A percentile compares a stretch with the other conserved stretches of the same genome.
Conservation (phyloP, 1,140 invertebrate genomes). For the Uloborus diversus region DNA sequence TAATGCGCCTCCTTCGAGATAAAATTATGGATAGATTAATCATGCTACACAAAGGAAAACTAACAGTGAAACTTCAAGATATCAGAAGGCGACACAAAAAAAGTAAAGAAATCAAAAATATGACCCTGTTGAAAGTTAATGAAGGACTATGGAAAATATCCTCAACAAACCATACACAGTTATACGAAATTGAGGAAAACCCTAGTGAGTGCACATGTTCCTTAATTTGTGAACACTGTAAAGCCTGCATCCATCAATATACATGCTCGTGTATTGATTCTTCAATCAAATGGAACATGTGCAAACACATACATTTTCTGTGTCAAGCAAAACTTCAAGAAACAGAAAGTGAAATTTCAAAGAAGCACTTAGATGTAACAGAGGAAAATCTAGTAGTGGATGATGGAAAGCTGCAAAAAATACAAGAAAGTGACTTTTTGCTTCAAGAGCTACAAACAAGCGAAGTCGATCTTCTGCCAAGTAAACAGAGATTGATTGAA, state of each 20-base stretch:
- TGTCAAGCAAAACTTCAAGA: too few relatives aligned
- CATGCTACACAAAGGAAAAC: background rate
- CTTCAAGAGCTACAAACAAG: too few relatives aligned
- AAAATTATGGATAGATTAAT: constrained; percentile 70
- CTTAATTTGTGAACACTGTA: background rate
- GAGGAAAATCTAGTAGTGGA: too few relatives aligned
- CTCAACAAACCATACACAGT: background rate
- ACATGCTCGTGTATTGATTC: constrained; percentile 20
- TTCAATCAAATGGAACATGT: constrained; percentile 34
- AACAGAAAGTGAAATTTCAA: too few relatives aligned
- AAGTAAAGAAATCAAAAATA: background rate
- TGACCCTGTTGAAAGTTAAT: too few relatives aligned
- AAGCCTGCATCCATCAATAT: constrained; percentile 35
- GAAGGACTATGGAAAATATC: background rate
- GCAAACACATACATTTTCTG: constrained; percentile 36
- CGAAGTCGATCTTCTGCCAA: too few relatives aligned
- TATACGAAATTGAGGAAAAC: background rate
- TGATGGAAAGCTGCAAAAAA: too few relatives aligned
- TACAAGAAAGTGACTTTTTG: too few relatives aligned
- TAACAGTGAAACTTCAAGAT: constrained; percentile 78
- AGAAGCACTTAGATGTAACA: too few relatives aligned
- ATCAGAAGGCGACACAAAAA: constrained; percentile 68
- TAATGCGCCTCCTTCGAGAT: constrained; percentile 64
- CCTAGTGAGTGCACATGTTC: background rate
- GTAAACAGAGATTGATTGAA: too few relatives aligned